phyloP scores from a whole-genome alignment of 2,113 vertebrate genomes.

The Salvator merianae region DNA sequence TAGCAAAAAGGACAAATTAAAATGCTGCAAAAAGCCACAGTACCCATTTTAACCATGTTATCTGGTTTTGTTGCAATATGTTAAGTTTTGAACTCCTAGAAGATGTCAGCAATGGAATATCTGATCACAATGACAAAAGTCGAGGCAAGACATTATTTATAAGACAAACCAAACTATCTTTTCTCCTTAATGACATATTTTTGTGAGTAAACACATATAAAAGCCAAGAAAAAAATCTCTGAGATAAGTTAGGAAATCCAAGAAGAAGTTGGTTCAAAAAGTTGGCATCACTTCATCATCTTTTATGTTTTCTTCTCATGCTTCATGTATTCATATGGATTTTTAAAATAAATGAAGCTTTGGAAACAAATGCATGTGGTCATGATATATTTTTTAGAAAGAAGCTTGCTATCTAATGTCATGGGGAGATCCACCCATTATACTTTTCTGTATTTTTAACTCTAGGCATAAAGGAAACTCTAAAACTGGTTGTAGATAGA shows the following conservation, averaged over 20 bases:
- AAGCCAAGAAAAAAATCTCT: not conserved
- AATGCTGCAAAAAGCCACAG: not conserved
- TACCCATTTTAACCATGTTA: not conserved
- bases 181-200: constrained; percentile 16
- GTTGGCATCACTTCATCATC: not conserved
- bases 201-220: constrained; percentile 10
- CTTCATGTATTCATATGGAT: not conserved
- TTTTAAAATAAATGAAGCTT: not conserved
- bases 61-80: constrained; percentile 14
- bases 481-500: not conserved
- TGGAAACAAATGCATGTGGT: not conserved
- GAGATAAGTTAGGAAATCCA: constrained; percentile 5
- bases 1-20: too few relatives aligned
- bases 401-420: not conserved
- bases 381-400: not conserved
- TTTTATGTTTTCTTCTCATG: not conserved
- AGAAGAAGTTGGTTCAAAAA: constrained; percentile 9
- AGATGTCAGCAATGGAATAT: constrained; percentile 13
- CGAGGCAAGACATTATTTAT: not conserved
- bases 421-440: not conserved
- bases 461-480: not conserved
- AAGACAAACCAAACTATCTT: not conserved
- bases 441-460: not conserved
- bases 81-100: constrained; percentile 30
- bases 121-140: not conserved